Conservation (phyloP, 2,797 vertebrate species). For the Cottoperca gobio region DNA sequence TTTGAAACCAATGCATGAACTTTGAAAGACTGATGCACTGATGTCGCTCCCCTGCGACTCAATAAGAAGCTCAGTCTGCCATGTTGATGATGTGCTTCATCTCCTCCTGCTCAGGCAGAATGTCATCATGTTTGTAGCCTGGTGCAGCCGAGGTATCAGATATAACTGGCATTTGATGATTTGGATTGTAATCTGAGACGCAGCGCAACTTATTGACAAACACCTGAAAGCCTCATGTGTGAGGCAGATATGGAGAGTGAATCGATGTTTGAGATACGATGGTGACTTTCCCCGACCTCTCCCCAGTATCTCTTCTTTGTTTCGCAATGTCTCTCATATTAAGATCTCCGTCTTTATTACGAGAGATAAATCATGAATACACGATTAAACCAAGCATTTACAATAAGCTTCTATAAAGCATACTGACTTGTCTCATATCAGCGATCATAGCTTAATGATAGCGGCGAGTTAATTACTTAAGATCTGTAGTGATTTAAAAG, state of each 20-base stretch:
- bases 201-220: conserved; percentile 45
- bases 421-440: conserved; percentile 66
- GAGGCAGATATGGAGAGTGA: conserved; percentile 52
- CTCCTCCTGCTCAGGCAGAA: conserved; percentile 28
- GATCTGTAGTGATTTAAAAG: conserved; percentile 67
- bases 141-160: conserved; percentile 56
- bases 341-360: conserved; percentile 61
- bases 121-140: conserved; percentile 49
- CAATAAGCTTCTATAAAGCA: conserved; percentile 60
- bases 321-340: conserved; percentile 21
- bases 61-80: conserved; percentile 34
- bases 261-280: conserved; percentile 42
- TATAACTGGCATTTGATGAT: conserved; percentile 64
- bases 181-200: conserved; percentile 35
- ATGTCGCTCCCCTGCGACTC: conserved; percentile 28
- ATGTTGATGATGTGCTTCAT: conserved; percentile 18
- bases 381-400: conserved; percentile 63
- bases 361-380: conserved; percentile 53
- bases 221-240: conserved; percentile 53
- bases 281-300: conserved; percentile 1
- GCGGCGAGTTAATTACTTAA: conserved; percentile 70
- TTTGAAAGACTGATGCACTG: conserved; percentile 30
- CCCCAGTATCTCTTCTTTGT: conserved; percentile 18
- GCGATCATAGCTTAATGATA: conserved; percentile 68
- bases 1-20: conserved; percentile 36